Base-by-base conservation (phyloP, 2,888 invertebrate species). In the Timandra comae region DNA sequence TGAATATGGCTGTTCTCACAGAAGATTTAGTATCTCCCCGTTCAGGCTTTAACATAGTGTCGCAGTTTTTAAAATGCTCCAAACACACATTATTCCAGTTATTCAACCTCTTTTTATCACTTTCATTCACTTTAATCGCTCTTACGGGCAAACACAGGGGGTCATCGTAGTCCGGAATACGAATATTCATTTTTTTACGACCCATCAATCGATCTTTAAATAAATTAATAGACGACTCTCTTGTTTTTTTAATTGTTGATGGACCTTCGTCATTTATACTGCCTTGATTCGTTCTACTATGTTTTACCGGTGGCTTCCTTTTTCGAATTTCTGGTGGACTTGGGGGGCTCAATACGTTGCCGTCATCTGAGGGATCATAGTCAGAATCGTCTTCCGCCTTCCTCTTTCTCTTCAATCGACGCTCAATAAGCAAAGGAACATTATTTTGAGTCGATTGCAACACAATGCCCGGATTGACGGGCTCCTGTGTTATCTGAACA, bases 81-180 rank as follows among this genome's bases (percentile, higher is more conserved):
- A 84, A 43, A 30, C 84, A 85, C 3, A 73, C 57, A 35, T 73
- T 68, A 26, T 85, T 85, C 84, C 84, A 85, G 12, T 60, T 68
- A 19, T 49, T 61, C 7, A 80, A 49, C 39, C 64, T 69, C 2
- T 63, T 68, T 2, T 43, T 7, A 32, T 80, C 76, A 33, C 37
- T 44, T 0, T 52, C 53, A 7, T 69, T 61, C 1, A 42, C 48
- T 8, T 49, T 58, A 2, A 74, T 31, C 0, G 75, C 74, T 35
- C 68, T 67, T 0, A 81, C 82, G 0, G 84, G 80, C 33, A 85
- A 49, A 46, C 82, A 84, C 11, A 82, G 35, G 0, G 84, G 79
- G 33, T 85, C 84, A 2, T 77, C 77, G 22, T 72, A 82, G 32
- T 85, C 82, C 0, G 82, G 84, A 1, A 85, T 72, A 5, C 52